A percentile compares a stretch with the other conserved stretches of the same genome.
Evolutionary conservation across 1,140 invertebrate genomes (phyloP).

Genomic region (Habropoda laboriosa): DNA sequence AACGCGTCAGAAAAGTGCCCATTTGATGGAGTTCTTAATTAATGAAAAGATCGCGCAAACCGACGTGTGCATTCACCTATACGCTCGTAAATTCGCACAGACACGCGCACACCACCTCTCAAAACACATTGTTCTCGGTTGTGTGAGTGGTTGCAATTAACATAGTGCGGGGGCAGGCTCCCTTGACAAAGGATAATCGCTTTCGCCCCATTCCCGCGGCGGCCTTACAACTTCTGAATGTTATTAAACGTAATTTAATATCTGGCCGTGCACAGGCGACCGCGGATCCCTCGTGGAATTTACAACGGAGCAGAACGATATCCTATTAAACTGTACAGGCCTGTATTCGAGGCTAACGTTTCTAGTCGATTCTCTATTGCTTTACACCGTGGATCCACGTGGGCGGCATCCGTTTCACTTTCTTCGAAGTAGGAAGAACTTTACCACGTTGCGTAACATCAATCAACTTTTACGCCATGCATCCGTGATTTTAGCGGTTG

Average conservation of each 20-base stretch:
- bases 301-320: slow-evolving; percentile 47
- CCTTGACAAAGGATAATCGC: slow-evolving; percentile 54
- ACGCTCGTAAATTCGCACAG: not conserved
- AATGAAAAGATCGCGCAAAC: slow-evolving; percentile 27
- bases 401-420: slow-evolving; percentile 63
- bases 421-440: slow-evolving; percentile 53
- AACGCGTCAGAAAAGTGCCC: not conserved
- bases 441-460: slow-evolving; percentile 21
- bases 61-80: not conserved
- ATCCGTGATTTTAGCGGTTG: slow-evolving; percentile 15
- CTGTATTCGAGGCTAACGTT: not conserved
- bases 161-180: slow-evolving; percentile 50
- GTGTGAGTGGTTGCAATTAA: slow-evolving; percentile 59
- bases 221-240: slow-evolving; percentile 59
- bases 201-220: slow-evolving; percentile 28
- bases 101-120: not conserved
- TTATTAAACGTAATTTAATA: slow-evolving; percentile 74
- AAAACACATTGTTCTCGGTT: not conserved
- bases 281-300: slow-evolving; percentile 54
- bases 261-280: slow-evolving; percentile 43
- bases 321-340: slow-evolving; percentile 60
- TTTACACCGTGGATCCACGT: slow-evolving; percentile 33
- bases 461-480: slow-evolving; percentile 18
- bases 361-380: not conserved
- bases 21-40: slow-evolving; percentile 32